These are phyloP conservation scores for Neodiprion lecontei DNA, from an alignment of 1,140 invertebrate species.

Conservation along the genomic window DNA sequence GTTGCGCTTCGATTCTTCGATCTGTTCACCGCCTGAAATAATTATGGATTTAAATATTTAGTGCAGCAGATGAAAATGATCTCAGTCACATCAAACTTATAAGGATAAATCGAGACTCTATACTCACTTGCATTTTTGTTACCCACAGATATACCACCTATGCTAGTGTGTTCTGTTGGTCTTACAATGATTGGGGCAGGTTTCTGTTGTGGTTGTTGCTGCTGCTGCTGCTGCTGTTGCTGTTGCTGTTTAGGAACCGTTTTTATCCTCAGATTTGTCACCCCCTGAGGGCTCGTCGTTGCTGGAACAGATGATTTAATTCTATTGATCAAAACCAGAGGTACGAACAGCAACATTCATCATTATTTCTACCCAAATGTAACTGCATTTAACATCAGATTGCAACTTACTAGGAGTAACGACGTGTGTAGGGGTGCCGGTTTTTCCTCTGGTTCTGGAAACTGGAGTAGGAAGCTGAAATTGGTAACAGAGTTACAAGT, in stretches of 20 bases:
- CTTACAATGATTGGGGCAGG: slow-evolving; percentile 47
- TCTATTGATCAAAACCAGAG: neutral
- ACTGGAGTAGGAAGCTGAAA: slow-evolving; percentile 17
- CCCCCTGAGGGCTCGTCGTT: slow-evolving; percentile 38
- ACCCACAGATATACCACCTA: slow-evolving; percentile 70
- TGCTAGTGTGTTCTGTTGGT: slow-evolving; percentile 71
- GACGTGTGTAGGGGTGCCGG: slow-evolving; percentile 33
- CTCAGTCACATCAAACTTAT: slow-evolving; percentile 64
- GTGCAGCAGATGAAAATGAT: slow-evolving; percentile 14
- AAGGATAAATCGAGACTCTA: slow-evolving; percentile 64
- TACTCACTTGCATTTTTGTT: slow-evolving; percentile 58
- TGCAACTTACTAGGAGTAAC: slow-evolving; percentile 39
- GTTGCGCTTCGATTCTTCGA: slow-evolving; percentile 56
- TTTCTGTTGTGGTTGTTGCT: slow-evolving; percentile 29
- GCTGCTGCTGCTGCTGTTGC: slow-evolving; percentile 21
- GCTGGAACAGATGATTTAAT: slow-evolving; percentile 29
- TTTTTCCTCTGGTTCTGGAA: slow-evolving; percentile 29
- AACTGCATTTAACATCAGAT: slow-evolving; percentile 16
- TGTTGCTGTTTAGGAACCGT: slow-evolving; percentile 38
- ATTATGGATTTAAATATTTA: neutral
- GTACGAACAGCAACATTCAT: slow-evolving; percentile 14
- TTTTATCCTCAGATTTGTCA: slow-evolving; percentile 50
- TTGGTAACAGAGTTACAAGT: too few species aligned
- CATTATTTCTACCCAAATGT: slow-evolving; percentile 4
- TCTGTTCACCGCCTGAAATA: slow-evolving; percentile 51